phyloP scores from a whole-genome alignment of 2,797 vertebrate genomes.

The Cryptoblepharus egeriae region DNA sequence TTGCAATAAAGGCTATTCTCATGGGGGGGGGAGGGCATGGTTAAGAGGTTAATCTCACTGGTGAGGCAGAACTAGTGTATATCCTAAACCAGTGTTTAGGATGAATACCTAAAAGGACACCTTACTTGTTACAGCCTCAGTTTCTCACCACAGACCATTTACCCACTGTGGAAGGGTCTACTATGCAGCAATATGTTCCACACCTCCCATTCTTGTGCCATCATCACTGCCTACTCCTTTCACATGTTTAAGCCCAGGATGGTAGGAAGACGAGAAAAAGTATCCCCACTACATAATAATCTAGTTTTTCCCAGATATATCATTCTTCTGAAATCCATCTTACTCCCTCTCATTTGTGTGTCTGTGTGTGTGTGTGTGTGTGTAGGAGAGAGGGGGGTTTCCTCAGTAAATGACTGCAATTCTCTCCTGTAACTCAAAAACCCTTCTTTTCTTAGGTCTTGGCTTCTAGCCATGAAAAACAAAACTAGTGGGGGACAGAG shows the following conservation, averaged over 20 bases:
- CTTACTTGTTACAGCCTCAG: too few relatives aligned
- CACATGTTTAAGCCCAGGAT: background rate
- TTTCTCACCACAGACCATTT: background rate
- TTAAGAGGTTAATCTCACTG: too few relatives aligned
- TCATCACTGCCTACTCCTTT: background rate
- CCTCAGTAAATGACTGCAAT: conserved; percentile 50
- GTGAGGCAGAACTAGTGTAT: too few relatives aligned
- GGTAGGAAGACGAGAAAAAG: background rate
- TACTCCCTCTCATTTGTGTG: conserved; percentile 1
- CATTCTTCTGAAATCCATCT: background rate
- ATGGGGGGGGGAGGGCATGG: too few relatives aligned
- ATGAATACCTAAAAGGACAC: too few relatives aligned
- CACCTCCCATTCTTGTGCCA: background rate
- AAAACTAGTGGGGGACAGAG: conserved; percentile 32
- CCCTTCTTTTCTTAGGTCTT: conserved; percentile 32
- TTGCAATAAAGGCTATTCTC: too few relatives aligned
- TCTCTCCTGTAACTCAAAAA: conserved; percentile 52
- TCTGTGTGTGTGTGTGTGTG: too few relatives aligned
- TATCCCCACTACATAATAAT: too few relatives aligned
- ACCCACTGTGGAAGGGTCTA: background rate
- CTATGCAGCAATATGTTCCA: too few relatives aligned
- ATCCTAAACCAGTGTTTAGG: too few relatives aligned
- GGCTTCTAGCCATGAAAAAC: conserved; percentile 56
- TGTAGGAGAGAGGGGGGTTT: too few relatives aligned
- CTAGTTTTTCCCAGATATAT: too few relatives aligned